These are phyloP conservation scores for Galerucella nymphaeae DNA, from an alignment of 2,888 invertebrate species.

Conservation along the genomic window DNA sequence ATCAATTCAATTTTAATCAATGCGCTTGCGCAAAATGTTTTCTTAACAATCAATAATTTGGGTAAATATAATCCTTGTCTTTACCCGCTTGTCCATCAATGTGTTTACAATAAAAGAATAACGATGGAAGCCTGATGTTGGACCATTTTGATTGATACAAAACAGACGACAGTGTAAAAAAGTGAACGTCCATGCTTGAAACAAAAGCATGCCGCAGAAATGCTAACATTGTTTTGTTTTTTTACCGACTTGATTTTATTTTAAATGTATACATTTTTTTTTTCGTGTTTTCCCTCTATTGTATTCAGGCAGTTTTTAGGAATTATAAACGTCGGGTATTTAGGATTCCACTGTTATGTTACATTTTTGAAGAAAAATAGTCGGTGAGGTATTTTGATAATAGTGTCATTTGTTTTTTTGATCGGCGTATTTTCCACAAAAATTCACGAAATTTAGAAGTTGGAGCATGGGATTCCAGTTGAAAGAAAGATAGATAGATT, in stretches of 20 bases:
- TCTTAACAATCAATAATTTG: too few species aligned
- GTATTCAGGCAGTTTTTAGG: conserved; percentile 59
- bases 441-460: not conserved
- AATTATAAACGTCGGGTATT: conserved; percentile 59
- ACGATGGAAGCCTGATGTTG: conserved; percentile 54
- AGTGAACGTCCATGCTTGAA: conserved; percentile 57
- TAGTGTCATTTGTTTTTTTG: conserved; percentile 32
- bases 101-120: conserved; percentile 58
- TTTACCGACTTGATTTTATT: conserved; percentile 54
- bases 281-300: conserved; percentile 56
- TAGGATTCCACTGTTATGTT: conserved; percentile 60
- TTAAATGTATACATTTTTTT: conserved; percentile 40
- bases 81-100: not conserved
- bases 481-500: too few species aligned
- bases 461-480: too few species aligned
- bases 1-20: too few species aligned
- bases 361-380: conserved; percentile 52
- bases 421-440: not conserved
- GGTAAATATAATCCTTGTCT: not conserved
- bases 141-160: conserved; percentile 63
- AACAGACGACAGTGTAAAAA: conserved; percentile 63
- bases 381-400: conserved; percentile 37
- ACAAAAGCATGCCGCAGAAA: conserved; percentile 62
- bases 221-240: conserved; percentile 57
- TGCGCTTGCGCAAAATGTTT: too few species aligned